Conservation (phyloP, 2,113 vertebrate genomes). For the Oxyruncus cristatus region DNA sequence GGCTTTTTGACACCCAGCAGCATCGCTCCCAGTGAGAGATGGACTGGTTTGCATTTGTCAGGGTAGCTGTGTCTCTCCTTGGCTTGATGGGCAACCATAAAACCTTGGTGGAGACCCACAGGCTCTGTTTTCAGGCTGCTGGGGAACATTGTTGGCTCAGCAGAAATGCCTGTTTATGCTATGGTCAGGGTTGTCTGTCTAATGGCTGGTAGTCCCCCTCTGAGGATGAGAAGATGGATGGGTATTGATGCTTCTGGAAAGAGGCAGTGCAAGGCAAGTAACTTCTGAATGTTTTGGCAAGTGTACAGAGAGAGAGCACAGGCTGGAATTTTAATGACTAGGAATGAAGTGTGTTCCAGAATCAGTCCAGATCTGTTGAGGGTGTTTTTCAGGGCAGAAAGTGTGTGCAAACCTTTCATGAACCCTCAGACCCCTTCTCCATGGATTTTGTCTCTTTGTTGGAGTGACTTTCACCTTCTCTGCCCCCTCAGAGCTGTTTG, state of each 20-base stretch:
- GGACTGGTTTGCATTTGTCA: not conserved
- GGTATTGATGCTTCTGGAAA: not conserved
- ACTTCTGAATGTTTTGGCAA: not conserved
- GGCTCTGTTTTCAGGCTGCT: not conserved
- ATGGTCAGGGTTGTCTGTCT: not conserved
- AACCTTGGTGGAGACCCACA: accelerated
- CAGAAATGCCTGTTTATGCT: not conserved
- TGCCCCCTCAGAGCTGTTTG: not conserved
- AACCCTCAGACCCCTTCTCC: not conserved
- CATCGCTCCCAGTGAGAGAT: accelerated
- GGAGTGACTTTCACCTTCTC: not conserved
- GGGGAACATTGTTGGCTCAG: not conserved
- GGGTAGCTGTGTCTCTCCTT: not conserved
- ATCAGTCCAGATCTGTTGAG: not conserved
- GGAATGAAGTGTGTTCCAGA: not conserved
- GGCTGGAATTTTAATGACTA: not conserved
- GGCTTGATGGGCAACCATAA: not conserved
- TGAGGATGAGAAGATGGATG: not conserved
- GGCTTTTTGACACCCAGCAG: accelerated
- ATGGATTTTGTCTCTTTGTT: not conserved
- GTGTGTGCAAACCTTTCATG: not conserved
- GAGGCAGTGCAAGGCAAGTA: not conserved
- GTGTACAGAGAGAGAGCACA: not conserved
- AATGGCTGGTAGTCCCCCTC: not conserved
- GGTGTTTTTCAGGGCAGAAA: not conserved